Evolutionary conservation across 2,797 vertebrate genomes (phyloP), one percentile per base, ranked within the genome.

Genomic region (Sebastes hopkinsi): DNA sequence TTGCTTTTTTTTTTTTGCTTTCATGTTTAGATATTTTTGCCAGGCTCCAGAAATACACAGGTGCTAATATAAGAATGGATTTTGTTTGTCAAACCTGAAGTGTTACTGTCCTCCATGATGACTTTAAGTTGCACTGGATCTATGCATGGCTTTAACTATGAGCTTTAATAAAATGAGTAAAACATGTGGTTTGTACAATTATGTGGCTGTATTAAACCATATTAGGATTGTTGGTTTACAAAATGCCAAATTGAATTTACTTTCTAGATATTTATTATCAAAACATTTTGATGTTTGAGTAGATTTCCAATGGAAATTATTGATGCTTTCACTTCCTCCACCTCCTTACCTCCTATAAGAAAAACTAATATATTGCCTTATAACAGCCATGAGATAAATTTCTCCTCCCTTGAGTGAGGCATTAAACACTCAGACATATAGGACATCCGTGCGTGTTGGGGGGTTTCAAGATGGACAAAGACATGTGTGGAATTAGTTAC

Each of bases 401-500:
- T 89, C 77, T 88, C 75, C 67, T 87, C 80, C 83, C 77, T 76
- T 78, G 88, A 93, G 90, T 90, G 86, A 84, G 87, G 89, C 85
- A 92, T 90, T 89, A 87, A 88, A 90, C 85, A 87, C 82, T 91
- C 90, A 75, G 90, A 92, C 90, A 86, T 88, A 67, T 50, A 82
- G 83, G 84, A 93, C 89, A 88, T 88, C 84, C 79, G 68, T 87
- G 83, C 77, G 54, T 89, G 90, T 94, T 88, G 88, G 85, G 88
- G 84, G 77, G 79, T 75, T 88, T 80, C 50, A 83, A 95, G 94
- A 95, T 89, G 89, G 93, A 96, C 92, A 94, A 89, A 95, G 94
- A 95, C 95, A 96, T 95, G 91, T 96, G 95, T 94, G 92, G 93
- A 96, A 96, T 93, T 90, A 80, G 93, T 96, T 96, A 94, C 80